A percentile compares a stretch with the other conserved stretches of the same genome.
These are phyloP conservation scores for Caenorhabditis japonica DNA, from an alignment of 2,888 invertebrate species.

Conservation along the genomic window DNA sequence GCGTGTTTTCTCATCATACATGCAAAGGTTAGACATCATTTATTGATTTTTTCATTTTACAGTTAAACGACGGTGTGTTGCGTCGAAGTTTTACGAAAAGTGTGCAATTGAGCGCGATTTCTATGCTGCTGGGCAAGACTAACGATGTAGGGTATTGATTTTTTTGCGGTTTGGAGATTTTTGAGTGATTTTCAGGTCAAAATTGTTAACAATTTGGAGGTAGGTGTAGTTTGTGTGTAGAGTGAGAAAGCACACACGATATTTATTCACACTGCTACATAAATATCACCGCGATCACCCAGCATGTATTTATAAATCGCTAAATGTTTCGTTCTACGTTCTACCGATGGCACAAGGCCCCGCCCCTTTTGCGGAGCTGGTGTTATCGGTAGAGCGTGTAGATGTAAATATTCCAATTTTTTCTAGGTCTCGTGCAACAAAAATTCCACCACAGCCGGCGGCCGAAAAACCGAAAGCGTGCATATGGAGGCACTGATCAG, in stretches of 20 bases:
- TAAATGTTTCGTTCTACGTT: too few species aligned
- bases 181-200: neutral
- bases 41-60: constrained; percentile 16
- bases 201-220: too few species aligned
- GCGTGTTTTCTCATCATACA: constrained; percentile 7
- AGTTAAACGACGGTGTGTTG: constrained; percentile 40
- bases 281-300: too few species aligned
- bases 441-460: constrained; percentile 8
- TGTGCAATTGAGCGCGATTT: constrained; percentile 20
- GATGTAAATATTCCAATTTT: neutral
- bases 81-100: constrained; percentile 37
- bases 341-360: too few species aligned
- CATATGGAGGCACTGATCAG: constrained; percentile 36
- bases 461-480: constrained; percentile 24
- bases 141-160: constrained; percentile 20
- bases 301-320: too few species aligned
- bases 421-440: constrained; percentile 28
- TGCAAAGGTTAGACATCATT: constrained; percentile 12
- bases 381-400: neutral
- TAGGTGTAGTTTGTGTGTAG: too few species aligned
- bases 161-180: constrained; percentile 1
- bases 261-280: too few species aligned
- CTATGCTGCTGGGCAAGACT: constrained; percentile 14
- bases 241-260: too few species aligned
- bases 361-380: neutral